Percentiles rank a stretch among this genome's conserved stretches.
These are phyloP conservation scores for Alethe castanea DNA, from an alignment of 2,113 vertebrate species.

Conservation along the genomic window DNA sequence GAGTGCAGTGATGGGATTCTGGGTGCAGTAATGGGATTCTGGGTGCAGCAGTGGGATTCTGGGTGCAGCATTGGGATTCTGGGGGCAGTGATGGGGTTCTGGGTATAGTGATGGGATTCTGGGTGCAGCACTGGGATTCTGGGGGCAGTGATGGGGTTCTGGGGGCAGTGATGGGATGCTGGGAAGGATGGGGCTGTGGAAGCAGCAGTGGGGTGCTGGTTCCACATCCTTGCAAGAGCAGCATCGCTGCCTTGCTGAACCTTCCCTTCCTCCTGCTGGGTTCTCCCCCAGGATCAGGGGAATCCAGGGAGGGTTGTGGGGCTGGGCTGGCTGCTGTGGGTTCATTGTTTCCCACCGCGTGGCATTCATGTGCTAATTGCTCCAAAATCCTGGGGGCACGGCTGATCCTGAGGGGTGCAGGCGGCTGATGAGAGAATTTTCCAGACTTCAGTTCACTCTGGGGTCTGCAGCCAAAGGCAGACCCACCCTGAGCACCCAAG, in stretches of 20 bases:
- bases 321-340: background rate
- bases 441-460: background rate
- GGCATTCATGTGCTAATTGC: rapidly evolving
- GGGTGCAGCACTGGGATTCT: rapidly evolving
- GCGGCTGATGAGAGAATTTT: background rate
- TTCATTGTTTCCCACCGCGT: background rate
- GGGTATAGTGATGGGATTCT: background rate
- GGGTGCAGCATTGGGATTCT: rapidly evolving
- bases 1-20: no score
- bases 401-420: background rate
- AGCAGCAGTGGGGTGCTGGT: background rate
- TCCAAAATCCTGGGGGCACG: background rate
- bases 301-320: background rate
- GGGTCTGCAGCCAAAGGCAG: no score
- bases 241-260: background rate
- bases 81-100: rapidly evolving
- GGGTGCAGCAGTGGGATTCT: no score
- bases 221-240: rapidly evolving
- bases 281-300: background rate
- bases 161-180: rapidly evolving
- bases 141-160: background rate
- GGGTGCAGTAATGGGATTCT: background rate
- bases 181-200: background rate
- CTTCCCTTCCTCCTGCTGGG: background rate
- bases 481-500: rapidly evolving